phyloP scores from a whole-genome alignment of 2,113 vertebrate genomes.

The Ivindomyrus marchei region DNA sequence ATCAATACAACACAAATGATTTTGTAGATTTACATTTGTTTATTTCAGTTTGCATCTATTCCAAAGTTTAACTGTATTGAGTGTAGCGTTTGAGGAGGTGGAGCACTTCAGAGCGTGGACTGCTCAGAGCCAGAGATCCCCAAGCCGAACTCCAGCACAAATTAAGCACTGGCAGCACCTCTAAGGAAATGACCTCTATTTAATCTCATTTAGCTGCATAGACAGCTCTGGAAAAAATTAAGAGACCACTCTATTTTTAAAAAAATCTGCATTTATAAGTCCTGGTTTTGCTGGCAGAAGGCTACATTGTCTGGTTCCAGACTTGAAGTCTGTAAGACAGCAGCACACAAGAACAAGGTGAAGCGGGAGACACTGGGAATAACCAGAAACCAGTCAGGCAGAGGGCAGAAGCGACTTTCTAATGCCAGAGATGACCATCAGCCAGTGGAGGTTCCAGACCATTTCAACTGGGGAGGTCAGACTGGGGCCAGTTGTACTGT shows the following conservation, averaged over 20 bases:
- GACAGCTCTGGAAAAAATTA: not conserved
- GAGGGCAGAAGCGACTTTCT: not conserved
- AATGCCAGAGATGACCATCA: not conserved
- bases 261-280: not conserved
- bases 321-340: not conserved
- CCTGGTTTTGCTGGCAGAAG: not conserved
- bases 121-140: not conserved
- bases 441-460: not conserved
- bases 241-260: not conserved
- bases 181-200: not conserved
- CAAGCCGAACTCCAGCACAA: not conserved
- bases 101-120: not conserved
- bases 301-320: not conserved
- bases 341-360: not conserved
- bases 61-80: not conserved
- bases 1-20: not conserved
- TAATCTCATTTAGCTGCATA: not conserved
- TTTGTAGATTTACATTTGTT: not conserved
- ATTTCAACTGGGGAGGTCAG: not conserved
- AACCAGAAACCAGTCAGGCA: not conserved
- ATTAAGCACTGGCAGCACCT: not conserved
- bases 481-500: too few species aligned
- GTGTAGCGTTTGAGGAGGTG: not conserved
- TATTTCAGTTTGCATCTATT: not conserved
- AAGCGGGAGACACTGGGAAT: not conserved